phyloP scores from a whole-genome alignment of 35 echinoderm and acorn worm species.

The Ophiothrix spiculata region DNA sequence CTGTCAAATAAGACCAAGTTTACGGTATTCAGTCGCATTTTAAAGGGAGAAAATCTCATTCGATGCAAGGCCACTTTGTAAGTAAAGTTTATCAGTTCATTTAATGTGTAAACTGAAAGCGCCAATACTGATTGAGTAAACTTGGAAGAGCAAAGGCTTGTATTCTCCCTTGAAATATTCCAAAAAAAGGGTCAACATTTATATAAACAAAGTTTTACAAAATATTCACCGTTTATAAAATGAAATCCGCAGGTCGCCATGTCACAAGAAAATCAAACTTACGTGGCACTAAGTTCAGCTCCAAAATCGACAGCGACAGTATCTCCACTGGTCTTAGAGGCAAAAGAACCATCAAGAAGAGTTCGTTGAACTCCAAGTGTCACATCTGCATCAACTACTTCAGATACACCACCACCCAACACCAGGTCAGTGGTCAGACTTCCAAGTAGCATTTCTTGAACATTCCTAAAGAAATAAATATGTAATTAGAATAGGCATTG shows the following conservation, averaged over 20 bases:
- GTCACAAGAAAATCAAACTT: conserved; percentile 35
- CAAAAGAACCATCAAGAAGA: conserved; percentile 54
- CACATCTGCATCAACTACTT: conserved; percentile 31
- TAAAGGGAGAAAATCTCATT: too few species aligned
- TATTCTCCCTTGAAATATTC: background rate
- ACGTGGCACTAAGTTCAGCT: conserved; percentile 51
- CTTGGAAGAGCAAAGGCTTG: background rate
- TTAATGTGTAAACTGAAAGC: background rate
- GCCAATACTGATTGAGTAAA: background rate
- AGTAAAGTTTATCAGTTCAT: background rate
- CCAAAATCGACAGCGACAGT: conserved; percentile 68
- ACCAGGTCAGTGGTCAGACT: background rate
- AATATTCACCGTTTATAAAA: background rate
- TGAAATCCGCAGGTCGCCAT: background rate
- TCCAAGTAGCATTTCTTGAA: background rate
- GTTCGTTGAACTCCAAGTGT: conserved; percentile 39
- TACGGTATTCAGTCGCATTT: too few species aligned
- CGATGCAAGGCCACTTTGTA: background rate
- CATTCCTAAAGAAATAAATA: background rate
- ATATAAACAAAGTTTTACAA: background rate
- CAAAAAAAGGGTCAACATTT: background rate
- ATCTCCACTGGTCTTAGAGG: conserved; percentile 38
- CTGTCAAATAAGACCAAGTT: too few species aligned
- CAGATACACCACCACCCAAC: background rate
- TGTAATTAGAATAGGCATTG: too few species aligned